Conservation (phyloP, 2,888 invertebrate species). For the Microdon myrmicae region DNA sequence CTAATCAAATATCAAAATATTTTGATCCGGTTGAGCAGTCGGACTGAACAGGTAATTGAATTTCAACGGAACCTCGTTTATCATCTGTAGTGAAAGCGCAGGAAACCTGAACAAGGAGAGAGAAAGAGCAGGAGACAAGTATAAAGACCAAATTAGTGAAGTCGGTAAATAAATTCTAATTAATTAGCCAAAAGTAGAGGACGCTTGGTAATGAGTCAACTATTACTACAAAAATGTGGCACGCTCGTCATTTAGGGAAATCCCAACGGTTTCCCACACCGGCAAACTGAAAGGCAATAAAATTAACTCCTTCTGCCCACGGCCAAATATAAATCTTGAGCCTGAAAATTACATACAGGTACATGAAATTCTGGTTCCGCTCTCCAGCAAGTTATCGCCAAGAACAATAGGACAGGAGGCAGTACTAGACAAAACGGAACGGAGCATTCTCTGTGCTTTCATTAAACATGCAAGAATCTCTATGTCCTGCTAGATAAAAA, state of each 20-base stretch:
- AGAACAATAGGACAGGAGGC: not conserved
- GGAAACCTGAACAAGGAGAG: not conserved
- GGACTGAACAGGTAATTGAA: not conserved
- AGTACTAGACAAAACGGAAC: constrained; percentile 12
- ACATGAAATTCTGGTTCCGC: constrained; percentile 14
- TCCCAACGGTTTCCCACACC: constrained; percentile 22
- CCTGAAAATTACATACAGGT: constrained; percentile 21
- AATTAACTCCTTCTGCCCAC: constrained; percentile 20
- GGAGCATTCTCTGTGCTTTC: constrained; percentile 32
- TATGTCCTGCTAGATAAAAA: constrained; percentile 24
- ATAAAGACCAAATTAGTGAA: not conserved
- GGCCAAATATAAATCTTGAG: constrained; percentile 31
- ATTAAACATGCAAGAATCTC: constrained; percentile 46
- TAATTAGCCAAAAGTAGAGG: constrained; percentile 30
- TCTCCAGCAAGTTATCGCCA: constrained; percentile 12
- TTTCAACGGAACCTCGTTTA: too few species aligned
- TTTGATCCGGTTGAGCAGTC: constrained; percentile 3
- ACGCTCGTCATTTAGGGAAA: constrained; percentile 20
- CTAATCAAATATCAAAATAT: constrained; percentile 13
- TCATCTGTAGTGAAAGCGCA: too few species aligned
- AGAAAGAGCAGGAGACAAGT: constrained; percentile 8
- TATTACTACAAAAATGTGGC: constrained; percentile 39
- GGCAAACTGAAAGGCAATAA: constrained; percentile 28
- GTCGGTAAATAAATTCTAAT: constrained; percentile 29
- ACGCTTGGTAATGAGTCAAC: constrained; percentile 35